Conservation (phyloP, 2,113 vertebrate genomes). For the Microtus ochrogaster region DNA sequence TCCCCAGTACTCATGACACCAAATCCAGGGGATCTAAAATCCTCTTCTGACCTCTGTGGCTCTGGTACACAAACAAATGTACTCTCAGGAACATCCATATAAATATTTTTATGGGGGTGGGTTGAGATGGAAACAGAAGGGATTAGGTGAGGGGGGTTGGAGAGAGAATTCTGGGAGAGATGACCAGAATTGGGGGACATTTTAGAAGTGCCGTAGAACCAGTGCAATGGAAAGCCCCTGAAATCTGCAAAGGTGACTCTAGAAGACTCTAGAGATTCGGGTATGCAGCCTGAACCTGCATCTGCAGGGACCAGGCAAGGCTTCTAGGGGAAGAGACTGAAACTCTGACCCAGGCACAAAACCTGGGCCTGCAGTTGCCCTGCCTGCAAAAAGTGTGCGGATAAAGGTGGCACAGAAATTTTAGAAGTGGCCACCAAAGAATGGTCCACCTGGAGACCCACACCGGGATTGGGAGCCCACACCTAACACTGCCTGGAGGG, state of each 20-base stretch:
- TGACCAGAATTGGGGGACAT: no score
- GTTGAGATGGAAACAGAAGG: background rate
- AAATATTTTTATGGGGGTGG: background rate
- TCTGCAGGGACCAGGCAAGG: background rate
- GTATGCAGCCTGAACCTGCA: background rate
- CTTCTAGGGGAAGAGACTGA: background rate
- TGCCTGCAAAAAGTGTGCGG: background rate
- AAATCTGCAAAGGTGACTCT: background rate
- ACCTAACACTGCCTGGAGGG: background rate
- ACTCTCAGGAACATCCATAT: background rate
- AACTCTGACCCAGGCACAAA: background rate
- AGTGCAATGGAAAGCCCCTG: background rate
- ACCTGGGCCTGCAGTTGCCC: background rate
- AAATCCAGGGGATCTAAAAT: background rate
- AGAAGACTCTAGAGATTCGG: background rate
- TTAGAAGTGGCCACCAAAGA: background rate
- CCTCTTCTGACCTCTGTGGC: background rate
- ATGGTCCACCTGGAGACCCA: background rate
- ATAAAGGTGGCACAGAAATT: background rate
- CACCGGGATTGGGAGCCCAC: background rate
- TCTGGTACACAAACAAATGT: background rate
- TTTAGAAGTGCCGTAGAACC: no score
- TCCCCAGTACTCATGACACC: background rate
- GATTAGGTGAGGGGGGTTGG: background rate
- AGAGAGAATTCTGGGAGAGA: no score